phyloP scores from a whole-genome alignment of 2,888 invertebrate species.

The Himalopsyche tibetana region DNA sequence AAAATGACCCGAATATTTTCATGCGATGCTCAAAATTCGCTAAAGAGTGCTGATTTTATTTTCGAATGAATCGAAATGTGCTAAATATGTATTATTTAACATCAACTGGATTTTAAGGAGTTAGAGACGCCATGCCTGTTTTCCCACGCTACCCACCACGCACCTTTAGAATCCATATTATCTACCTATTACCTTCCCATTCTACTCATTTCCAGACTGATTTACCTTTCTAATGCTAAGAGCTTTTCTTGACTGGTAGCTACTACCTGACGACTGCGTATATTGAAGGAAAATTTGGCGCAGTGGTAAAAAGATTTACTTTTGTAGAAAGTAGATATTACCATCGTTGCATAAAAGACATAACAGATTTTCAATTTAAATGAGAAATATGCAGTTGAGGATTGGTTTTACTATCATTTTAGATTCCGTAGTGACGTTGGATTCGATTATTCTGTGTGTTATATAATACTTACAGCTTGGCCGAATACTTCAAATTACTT shows the following conservation, averaged over 20 bases:
- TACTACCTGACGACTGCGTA: neutral
- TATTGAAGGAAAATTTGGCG: neutral
- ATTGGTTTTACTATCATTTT: no score
- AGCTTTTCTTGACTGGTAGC: conserved; percentile 16
- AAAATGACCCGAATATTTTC: no score
- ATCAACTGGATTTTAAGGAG: conserved; percentile 3
- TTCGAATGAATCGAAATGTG: no score
- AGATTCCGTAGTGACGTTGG: no score
- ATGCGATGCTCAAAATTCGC: no score
- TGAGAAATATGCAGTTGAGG: no score
- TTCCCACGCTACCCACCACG: conserved; percentile 41
- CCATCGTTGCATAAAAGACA: no score
- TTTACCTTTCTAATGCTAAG: conserved; percentile 11
- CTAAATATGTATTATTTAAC: neutral
- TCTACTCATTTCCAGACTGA: conserved; percentile 40
- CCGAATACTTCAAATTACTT: no score
- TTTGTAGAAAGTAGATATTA: neutral
- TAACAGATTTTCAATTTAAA: no score
- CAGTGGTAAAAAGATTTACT: neutral
- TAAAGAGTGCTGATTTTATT: no score
- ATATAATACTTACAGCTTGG: no score
- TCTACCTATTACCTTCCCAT: conserved; percentile 41
- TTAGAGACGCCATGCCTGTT: conserved; percentile 18
- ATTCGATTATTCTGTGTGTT: no score
- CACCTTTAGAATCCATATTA: conserved; percentile 41